Evolutionary conservation across 1,140 invertebrate genomes (phyloP).

Genomic region (Amyelois transitella): DNA sequence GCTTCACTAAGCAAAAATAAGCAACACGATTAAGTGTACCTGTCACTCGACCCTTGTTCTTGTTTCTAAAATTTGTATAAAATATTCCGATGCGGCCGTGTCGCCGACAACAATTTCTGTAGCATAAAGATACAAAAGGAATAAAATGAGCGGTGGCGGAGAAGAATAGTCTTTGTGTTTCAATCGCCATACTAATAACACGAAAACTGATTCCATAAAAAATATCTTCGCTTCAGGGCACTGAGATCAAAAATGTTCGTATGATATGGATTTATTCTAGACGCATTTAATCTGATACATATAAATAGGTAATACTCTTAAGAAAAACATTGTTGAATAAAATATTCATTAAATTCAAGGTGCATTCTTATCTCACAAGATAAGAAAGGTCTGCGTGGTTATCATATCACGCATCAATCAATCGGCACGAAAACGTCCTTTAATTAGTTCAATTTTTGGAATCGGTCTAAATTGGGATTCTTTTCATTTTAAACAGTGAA

Average conservation of each 20-base stretch:
- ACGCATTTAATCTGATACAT: background rate
- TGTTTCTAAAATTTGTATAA: constrained; percentile 73
- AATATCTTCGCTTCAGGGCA: background rate
- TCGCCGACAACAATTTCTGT: constrained; percentile 48
- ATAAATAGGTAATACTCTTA: no score
- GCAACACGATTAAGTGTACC: constrained; percentile 65
- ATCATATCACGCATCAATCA: background rate
- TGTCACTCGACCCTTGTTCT: constrained; percentile 66
- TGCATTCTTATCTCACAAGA: background rate
- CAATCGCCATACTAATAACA: constrained; percentile 17
- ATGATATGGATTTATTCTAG: background rate
- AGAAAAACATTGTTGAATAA: background rate
- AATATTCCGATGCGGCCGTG: constrained; percentile 58
- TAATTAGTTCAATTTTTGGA: constrained; percentile 10
- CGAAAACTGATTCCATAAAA: constrained; percentile 1
- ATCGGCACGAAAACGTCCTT: background rate
- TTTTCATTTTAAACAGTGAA: constrained; percentile 45
- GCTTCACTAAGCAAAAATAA: constrained; percentile 62
- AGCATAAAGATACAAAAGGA: constrained; percentile 36
- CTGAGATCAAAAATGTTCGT: background rate
- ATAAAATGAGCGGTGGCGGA: constrained; percentile 22
- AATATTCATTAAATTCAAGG: background rate
- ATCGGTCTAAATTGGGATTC: constrained; percentile 29
- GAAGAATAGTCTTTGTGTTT: constrained; percentile 25
- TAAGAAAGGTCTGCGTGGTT: background rate